A percentile compares a stretch with the other conserved stretches of the same genome.
Evolutionary conservation across 2,797 vertebrate species (phyloP).

Genomic region (Scyliorhinus canicula): DNA sequence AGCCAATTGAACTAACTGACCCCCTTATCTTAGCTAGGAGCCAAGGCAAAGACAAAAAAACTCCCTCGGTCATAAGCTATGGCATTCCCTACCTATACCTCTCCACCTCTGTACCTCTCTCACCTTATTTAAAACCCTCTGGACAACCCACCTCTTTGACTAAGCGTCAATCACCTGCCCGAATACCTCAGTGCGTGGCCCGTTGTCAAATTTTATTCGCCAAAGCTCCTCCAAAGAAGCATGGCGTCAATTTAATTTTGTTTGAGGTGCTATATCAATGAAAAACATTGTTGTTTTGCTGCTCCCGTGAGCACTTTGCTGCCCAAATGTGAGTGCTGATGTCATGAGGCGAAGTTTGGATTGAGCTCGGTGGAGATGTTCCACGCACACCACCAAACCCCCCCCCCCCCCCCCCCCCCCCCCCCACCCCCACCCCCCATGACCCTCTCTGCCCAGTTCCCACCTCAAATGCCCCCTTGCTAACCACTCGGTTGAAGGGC

Average conservation of each 20-base stretch:
- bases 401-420: neutral
- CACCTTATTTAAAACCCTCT: neutral
- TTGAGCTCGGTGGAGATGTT: neutral
- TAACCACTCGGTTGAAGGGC: neutral
- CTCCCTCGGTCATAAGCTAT: neutral
- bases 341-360: neutral
- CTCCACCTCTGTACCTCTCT: neutral
- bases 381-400: neutral
- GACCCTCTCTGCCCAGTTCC: neutral
- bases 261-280: neutral
- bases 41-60: neutral
- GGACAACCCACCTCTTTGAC: neutral
- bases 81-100: neutral
- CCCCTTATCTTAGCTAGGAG: neutral
- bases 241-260: too few species aligned
- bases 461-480: neutral
- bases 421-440: neutral
- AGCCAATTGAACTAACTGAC: too few species aligned
- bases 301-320: neutral
- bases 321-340: neutral
- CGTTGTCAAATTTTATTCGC: neutral
- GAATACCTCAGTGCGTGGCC: neutral
- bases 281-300: neutral
- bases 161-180: neutral
- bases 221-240: neutral